These are phyloP conservation scores for Atta texana DNA, from an alignment of 1,140 invertebrate species.

Conservation along the genomic window DNA sequence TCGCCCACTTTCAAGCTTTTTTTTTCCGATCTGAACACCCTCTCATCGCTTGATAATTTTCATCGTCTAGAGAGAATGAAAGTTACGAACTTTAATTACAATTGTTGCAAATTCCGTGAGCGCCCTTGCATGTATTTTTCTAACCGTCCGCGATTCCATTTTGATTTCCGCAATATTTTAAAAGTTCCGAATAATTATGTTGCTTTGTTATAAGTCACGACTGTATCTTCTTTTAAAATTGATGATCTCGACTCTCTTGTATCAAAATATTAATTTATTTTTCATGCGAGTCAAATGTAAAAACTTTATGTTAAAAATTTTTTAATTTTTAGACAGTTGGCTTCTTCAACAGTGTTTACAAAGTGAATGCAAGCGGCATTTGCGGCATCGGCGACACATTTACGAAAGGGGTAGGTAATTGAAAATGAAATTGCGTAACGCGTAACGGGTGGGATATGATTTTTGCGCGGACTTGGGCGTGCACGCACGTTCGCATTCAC, in stretches of 20 bases:
- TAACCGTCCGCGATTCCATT: neutral
- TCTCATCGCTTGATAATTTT: conserved; percentile 44
- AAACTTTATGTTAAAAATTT: neutral
- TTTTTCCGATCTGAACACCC: conserved; percentile 53
- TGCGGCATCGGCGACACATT: conserved; percentile 16
- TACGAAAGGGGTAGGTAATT: conserved; percentile 17
- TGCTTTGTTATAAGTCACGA: neutral
- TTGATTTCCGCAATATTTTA: neutral
- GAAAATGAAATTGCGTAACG: conserved; percentile 2
- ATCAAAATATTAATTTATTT: neutral
- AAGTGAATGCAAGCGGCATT: conserved; percentile 50
- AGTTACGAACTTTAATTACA: conserved; percentile 37
- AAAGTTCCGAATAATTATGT: conserved; percentile 5
- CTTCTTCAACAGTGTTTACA: neutral
- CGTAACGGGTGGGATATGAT: conserved; percentile 43
- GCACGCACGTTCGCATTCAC: neutral
- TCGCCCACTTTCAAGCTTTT: conserved; percentile 46
- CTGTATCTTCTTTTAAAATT: neutral
- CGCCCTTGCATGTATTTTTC: conserved; percentile 37
- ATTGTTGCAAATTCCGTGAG: conserved; percentile 10
- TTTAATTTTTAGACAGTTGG: neutral
- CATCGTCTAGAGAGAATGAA: neutral
- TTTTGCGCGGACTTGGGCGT: conserved; percentile 59
- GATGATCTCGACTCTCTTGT: neutral
- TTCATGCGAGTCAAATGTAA: neutral